Base-by-base conservation (phyloP, 2,888 invertebrate genomes). In the Trypoxylon attenuatum region DNA sequence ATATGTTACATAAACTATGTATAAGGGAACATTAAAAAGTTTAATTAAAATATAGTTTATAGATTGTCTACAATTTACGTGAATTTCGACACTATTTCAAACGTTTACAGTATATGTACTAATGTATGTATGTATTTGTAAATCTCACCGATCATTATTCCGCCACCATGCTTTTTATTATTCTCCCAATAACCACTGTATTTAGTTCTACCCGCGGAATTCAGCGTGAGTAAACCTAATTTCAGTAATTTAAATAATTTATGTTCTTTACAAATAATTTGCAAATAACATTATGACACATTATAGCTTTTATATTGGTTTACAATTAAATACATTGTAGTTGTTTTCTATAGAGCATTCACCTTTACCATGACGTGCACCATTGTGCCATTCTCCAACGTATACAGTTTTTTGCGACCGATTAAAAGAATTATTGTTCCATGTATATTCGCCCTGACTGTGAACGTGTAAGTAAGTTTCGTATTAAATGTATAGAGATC, bases 141-240 rank as follows among this genome's bases (percentile, higher is more conserved):
- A n/a, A n/a, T n/a, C n/a, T n/a, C n/a, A n/a, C n/a, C n/a, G 71
- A 89, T 87, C 89, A 91, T 90, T 18, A 89, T 83, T 27, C 92
- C 92, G 62, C 87, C 84, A n/a, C 92, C 91, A 77, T 90, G 87
- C 68, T 89, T 88, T 13, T 87, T 72, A 52, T 89, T 88, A 50
- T 86, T 78, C 33, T 88, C 82, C 90, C 90, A 91, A 54, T 89
- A 81, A 10, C 92, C 92, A 77, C 88, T 87, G 75, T 91, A 92
- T 23, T 89, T 89, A 5, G 88, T 86, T 10, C 89, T 90, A 59
- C 85, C 87, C 57, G 88, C 76, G 88, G 91, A 91, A 5, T 87
- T 84, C 3, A 91, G 89, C 13, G 89, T 80, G n/a, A n/a, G n/a
- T n/a, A n/a, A n/a, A n/a, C n/a, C n/a, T n/a, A n/a, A n/a, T n/a